Percentiles rank a stretch among this genome's conserved stretches.
phyloP scores from a whole-genome alignment of 2,888 invertebrate species.

The Campoplex capitator region DNA sequence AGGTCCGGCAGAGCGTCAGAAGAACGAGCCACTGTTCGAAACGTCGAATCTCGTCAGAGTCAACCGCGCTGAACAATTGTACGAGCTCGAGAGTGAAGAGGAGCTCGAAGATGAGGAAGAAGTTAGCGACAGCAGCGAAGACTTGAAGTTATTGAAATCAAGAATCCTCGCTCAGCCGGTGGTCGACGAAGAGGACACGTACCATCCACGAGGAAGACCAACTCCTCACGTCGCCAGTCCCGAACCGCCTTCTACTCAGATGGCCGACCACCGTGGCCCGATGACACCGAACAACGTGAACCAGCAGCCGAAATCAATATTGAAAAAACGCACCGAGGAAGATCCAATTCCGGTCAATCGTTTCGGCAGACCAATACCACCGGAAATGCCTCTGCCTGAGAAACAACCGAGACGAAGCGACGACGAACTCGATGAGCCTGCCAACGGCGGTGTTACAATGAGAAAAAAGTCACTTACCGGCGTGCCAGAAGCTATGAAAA shows the following conservation, averaged over 20 bases:
- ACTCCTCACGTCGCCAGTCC: slow-evolving; percentile 72
- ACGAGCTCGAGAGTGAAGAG: slow-evolving; percentile 55
- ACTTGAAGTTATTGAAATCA: slow-evolving; percentile 78
- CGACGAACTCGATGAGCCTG: slow-evolving; percentile 63
- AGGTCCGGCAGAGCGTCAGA: slow-evolving; percentile 2
- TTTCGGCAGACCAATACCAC: slow-evolving; percentile 80
- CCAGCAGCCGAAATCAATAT: slow-evolving; percentile 89
- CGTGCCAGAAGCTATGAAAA: slow-evolving; percentile 76
- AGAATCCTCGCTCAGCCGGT: slow-evolving; percentile 80
- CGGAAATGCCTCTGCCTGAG: slow-evolving; percentile 78
- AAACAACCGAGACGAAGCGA: slow-evolving; percentile 56
- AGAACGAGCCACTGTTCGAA: slow-evolving; percentile 60
- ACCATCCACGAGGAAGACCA: slow-evolving; percentile 79
- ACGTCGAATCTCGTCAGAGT: slow-evolving; percentile 27
- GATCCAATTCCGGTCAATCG: slow-evolving; percentile 77
- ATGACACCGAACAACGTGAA: slow-evolving; percentile 85
- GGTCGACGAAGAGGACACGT: slow-evolving; percentile 81
- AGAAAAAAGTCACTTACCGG: slow-evolving; percentile 78
- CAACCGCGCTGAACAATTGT: slow-evolving; percentile 52
- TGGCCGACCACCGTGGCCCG: slow-evolving; percentile 64
- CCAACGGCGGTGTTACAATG: slow-evolving; percentile 78
- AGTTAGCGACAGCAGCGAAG: slow-evolving; percentile 79
- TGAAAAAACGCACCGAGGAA: slow-evolving; percentile 87
- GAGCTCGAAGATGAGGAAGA: slow-evolving; percentile 72
- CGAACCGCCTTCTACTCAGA: slow-evolving; percentile 52